Conservation (phyloP, 2,888 invertebrate species). For the Lamproptera curius region DNA sequence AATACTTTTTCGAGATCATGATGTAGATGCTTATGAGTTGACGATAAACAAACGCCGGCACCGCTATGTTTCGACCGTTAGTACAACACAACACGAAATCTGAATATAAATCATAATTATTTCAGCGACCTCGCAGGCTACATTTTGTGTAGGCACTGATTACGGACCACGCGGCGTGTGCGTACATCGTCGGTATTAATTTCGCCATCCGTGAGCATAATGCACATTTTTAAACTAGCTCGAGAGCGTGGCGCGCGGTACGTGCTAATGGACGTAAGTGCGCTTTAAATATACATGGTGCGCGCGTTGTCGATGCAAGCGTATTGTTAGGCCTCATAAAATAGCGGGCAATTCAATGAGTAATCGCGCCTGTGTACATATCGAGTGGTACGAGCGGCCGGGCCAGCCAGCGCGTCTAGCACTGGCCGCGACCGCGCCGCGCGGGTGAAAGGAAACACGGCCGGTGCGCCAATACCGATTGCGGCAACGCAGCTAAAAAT, state of each 20-base stretch:
- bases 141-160: neutral
- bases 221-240: slow-evolving; percentile 8
- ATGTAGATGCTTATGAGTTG: too few species aligned
- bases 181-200: neutral
- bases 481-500: slow-evolving; percentile 72
- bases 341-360: slow-evolving; percentile 27
- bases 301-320: slow-evolving; percentile 20
- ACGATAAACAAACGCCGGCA: too few species aligned
- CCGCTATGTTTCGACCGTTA: too few species aligned
- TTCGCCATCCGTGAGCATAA: slow-evolving; percentile 9
- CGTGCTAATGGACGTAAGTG: slow-evolving; percentile 22
- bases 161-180: neutral
- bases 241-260: slow-evolving; percentile 3
- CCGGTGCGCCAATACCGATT: slow-evolving; percentile 63
- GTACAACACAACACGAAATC: too few species aligned
- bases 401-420: slow-evolving; percentile 55
- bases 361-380: slow-evolving; percentile 28
- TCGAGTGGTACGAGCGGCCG: slow-evolving; percentile 35
- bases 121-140: neutral
- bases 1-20: too few species aligned
- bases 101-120: neutral
- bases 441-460: slow-evolving; percentile 73
- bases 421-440: slow-evolving; percentile 51
- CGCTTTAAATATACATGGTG: slow-evolving; percentile 21
- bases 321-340: slow-evolving; percentile 23